Base-by-base conservation (phyloP, 2,888 invertebrate species). In the Mythimna impura region DNA sequence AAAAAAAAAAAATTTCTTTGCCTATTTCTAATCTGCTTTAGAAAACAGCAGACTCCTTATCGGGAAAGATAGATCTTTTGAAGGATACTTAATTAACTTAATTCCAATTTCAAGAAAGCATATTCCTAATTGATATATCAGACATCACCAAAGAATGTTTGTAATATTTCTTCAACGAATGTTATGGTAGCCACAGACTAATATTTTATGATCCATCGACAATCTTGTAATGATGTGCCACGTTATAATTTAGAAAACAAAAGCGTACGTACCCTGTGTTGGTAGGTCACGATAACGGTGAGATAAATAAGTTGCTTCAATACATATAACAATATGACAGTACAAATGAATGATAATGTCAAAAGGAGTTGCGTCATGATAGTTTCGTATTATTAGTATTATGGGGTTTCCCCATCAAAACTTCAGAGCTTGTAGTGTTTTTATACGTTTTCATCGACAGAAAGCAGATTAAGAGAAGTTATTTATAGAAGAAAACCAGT, bases 371-470 rank as follows among this genome's bases (percentile, higher is more conserved):
- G 14, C 20, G 62, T 69, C 80, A 69, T 47, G 55, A 69, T 79
- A 64, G n/a, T 50, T 22, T n/a, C 17, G 34, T 62, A 65, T 61
- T 61, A 66, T 78, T 54, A 52, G 61, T 80, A 68, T 71, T 71
- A 80, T 58, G 67, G 81, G 81, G 67, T 68, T 81, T 81, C 76
- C 64, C 66, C 54, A 20, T 54, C 14, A 75, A 75, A 74, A 67
- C 63, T 57, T 10, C 2, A 8, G n/a, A 62, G 64, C 69, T 68
- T 47, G 60, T 20, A 30, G 60, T 65, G 80, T 40, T 79, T 78
- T 79, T 80, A 54, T 80, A 83, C 25, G 80, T 67, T 70, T 80
- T 80, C 80, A 30, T 80, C n/a, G 54, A 43, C 40, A 57, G 65
- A 52, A 83, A 69, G n/a, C 68, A 62, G 54, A 78, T 60, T 63